Evolutionary conservation across 2,888 invertebrate genomes (phyloP).

Genomic region (Scelioninae gen. 2): DNA sequence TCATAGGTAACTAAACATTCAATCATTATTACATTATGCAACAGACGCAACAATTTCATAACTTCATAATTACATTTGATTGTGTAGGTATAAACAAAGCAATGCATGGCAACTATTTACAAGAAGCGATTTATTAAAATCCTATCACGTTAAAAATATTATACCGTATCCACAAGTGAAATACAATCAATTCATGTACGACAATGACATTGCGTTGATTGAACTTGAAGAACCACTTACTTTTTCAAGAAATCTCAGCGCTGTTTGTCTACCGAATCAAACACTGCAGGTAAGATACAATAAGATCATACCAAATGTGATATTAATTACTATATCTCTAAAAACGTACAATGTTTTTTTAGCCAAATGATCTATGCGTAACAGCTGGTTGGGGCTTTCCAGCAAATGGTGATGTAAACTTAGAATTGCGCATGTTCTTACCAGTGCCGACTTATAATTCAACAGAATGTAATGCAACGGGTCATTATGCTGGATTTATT

Average conservation of each 20-base stretch:
- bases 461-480: conserved; percentile 79
- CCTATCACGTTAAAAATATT: conserved; percentile 74
- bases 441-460: conserved; percentile 77
- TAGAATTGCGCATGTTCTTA: conserved; percentile 77
- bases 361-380: conserved; percentile 77
- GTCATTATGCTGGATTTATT: conserved; percentile 79
- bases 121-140: conserved; percentile 68
- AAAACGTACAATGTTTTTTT: conserved; percentile 40
- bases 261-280: conserved; percentile 78
- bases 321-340: not conserved
- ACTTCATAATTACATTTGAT: conserved; percentile 2
- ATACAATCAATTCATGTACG: conserved; percentile 78
- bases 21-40: no score
- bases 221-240: conserved; percentile 76
- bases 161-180: conserved; percentile 79
- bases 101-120: conserved; percentile 71
- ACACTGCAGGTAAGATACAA: conserved; percentile 67
- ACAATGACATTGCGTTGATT: conserved; percentile 79
- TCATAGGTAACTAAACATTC: conserved; percentile 67
- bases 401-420: conserved; percentile 70
- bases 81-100: conserved; percentile 68
- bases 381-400: conserved; percentile 79
- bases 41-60: no score
- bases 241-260: conserved; percentile 77
- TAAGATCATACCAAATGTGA: not conserved